Base-by-base conservation (phyloP, 1,140 invertebrate genomes). In the Pogonomyrmex barbatus region DNA sequence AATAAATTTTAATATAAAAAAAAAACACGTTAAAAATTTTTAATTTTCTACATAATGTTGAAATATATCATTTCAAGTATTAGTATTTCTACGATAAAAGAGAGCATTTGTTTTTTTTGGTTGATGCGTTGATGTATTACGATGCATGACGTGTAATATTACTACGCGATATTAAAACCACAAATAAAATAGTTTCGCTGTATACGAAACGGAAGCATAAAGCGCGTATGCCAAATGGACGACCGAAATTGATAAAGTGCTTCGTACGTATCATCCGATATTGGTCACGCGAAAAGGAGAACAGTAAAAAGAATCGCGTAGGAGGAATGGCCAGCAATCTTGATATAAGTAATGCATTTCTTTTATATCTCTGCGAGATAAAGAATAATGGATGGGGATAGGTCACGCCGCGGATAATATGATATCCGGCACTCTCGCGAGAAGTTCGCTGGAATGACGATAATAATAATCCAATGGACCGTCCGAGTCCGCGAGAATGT, bases 341-440 rank as follows among this genome's bases (percentile, higher is more conserved):
- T 93, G 93, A 94, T 92, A 93, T 93, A 94, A 93, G 93, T 94
- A 93, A 94, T 92, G 92, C 92, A 92, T 94, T 92, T 93, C 94
- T 93, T 94, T 93, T 93, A 93, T 94, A 93, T 92, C 92, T 92
- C 87, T 60, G 87, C 88, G 86, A 93, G 94, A 94, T 94, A 94
- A 94, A 94, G 94, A 94, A 93, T 94, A 94, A 94, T 94, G 93
- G 93, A 93, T 91, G 87, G 89, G 88, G 87, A 62, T 82, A 73
- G 88, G 88, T 77, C 89, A 89, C 89, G 88, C 91, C 90, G 88
- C 86, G 90, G 88, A 92, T 93, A 91, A 93, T 93, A 93, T 94
- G 92, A 93, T 89, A 92, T 91, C 91, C 93, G 91, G 86, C 86
- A 86, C 83, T 88, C 85, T 82, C 73, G 68, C 85, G 60, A 82